Percentiles rank a stretch among this genome's conserved stretches.
phyloP scores from a whole-genome alignment of 2,888 invertebrate species.

The Hyposoter didymator region DNA sequence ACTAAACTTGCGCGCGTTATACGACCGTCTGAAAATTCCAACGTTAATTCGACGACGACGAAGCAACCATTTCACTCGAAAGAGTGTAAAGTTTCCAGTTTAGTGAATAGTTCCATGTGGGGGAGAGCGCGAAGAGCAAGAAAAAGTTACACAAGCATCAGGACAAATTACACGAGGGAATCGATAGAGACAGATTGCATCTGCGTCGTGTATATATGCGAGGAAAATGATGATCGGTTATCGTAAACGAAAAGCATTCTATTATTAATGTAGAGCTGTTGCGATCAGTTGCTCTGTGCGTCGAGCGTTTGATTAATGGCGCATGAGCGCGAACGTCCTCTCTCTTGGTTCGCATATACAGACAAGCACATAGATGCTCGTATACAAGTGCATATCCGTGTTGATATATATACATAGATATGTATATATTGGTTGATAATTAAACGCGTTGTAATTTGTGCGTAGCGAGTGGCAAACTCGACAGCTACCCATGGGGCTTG shows the following conservation, averaged over 20 bases:
- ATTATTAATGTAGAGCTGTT: slow-evolving; percentile 17
- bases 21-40: too few relatives aligned
- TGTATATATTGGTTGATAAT: slow-evolving; percentile 77
- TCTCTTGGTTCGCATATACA: not conserved
- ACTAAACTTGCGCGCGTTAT: too few relatives aligned
- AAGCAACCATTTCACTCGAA: not conserved
- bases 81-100: not conserved
- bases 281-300: slow-evolving; percentile 32
- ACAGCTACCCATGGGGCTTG: slow-evolving; percentile 73
- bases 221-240: slow-evolving; percentile 74
- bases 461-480: slow-evolving; percentile 71
- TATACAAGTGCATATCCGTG: slow-evolving; percentile 5
- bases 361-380: not conserved
- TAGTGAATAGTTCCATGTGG: slow-evolving; percentile 5
- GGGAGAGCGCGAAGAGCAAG: not conserved
- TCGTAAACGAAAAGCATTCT: slow-evolving; percentile 45
- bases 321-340: slow-evolving; percentile 46
- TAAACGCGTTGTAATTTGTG: slow-evolving; percentile 77
- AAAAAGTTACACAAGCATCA: not conserved
- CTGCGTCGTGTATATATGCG: slow-evolving; percentile 26
- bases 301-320: slow-evolving; percentile 74
- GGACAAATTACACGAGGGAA: not conserved
- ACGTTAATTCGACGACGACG: too few relatives aligned
- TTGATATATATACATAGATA: slow-evolving; percentile 3
- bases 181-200: slow-evolving; percentile 74